Conservation (phyloP, 2,888 invertebrate genomes). For the Drosophila peninsularis region DNA sequence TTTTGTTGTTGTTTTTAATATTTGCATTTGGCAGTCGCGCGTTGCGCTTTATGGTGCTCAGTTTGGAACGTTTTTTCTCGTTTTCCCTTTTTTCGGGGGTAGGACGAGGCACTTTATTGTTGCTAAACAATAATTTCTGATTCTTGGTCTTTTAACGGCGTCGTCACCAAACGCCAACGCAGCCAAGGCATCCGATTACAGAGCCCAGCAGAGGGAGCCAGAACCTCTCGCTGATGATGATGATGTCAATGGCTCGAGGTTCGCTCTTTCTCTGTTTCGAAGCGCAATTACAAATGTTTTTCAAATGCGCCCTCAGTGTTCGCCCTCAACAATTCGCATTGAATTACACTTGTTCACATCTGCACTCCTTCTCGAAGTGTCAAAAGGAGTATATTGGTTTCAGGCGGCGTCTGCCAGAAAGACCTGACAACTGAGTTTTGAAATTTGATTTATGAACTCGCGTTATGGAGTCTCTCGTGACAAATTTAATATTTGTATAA, state of each 20-base stretch:
- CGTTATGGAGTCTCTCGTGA: not conserved
- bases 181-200: constrained; percentile 63
- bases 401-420: not conserved
- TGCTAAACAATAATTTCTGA: constrained; percentile 78
- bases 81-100: constrained; percentile 56
- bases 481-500: not conserved
- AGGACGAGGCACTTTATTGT: constrained; percentile 62
- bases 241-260: constrained; percentile 62
- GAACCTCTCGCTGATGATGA: constrained; percentile 32
- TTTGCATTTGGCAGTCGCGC: constrained; percentile 79
- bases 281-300: constrained; percentile 62
- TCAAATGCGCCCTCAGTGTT: constrained; percentile 51
- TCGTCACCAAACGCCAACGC: constrained; percentile 62
- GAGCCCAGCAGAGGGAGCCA: constrained; percentile 16
- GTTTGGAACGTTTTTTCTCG: not conserved
- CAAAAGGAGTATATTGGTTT: not conserved
- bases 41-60: constrained; percentile 66
- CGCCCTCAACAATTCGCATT: constrained; percentile 66
- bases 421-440: not conserved
- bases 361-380: too few species aligned
- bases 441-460: not conserved
- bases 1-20: constrained; percentile 64
- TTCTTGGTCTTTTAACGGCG: constrained; percentile 66
- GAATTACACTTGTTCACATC: constrained; percentile 63
- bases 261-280: constrained; percentile 23